Conservation (phyloP, 2,797 vertebrate species). For the Alca torda region DNA sequence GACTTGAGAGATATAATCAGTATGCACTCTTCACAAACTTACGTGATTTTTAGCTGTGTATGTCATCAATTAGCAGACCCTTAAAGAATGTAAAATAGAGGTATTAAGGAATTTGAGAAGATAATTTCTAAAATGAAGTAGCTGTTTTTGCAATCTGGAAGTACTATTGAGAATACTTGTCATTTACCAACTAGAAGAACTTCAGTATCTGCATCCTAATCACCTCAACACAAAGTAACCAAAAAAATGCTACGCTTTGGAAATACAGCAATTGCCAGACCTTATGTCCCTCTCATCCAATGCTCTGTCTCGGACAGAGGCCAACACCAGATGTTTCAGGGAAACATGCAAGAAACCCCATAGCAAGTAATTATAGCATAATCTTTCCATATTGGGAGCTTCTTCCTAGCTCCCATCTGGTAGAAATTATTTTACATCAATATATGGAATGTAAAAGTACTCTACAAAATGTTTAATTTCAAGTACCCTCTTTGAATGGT, state of each 20-base stretch:
- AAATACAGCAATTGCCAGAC: background rate
- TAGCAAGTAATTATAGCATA: background rate
- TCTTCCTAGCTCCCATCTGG: background rate
- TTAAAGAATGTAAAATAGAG: background rate
- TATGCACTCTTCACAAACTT: background rate
- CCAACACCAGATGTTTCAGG: background rate
- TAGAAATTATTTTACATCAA: background rate
- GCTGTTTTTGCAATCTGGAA: background rate
- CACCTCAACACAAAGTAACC: background rate
- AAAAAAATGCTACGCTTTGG: background rate
- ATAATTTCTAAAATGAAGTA: constrained; percentile 27
- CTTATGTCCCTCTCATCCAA: background rate
- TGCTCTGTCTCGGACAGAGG: background rate
- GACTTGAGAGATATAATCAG: background rate
- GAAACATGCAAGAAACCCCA: accelerated
- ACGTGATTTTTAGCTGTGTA: background rate
- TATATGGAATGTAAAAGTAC: background rate
- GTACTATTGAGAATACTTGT: background rate
- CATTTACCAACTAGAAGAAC: background rate
- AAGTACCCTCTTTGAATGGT: background rate
- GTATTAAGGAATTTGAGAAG: background rate
- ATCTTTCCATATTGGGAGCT: background rate
- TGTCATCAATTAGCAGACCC: background rate
- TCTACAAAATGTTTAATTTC: background rate
- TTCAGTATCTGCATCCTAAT: background rate